Evolutionary conservation across 2,113 vertebrate genomes (phyloP).

Genomic region (Saccopteryx leptura): DNA sequence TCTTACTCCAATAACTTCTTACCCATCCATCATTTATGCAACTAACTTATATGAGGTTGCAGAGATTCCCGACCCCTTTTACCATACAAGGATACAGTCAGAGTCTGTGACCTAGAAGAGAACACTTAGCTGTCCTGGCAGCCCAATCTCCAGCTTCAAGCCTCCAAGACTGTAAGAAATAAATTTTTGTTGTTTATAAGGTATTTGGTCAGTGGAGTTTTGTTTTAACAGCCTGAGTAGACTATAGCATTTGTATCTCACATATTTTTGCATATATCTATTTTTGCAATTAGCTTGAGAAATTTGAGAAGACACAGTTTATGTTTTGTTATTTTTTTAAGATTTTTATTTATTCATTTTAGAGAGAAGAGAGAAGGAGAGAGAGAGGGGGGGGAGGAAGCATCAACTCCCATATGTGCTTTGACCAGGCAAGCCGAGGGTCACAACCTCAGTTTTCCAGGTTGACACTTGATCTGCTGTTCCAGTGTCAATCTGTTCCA

Average conservation of each 20-base stretch:
- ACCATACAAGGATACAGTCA: neutral
- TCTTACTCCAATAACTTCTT: neutral
- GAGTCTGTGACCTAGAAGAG: neutral
- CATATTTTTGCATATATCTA: neutral
- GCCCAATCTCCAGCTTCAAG: neutral
- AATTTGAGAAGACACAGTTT: neutral
- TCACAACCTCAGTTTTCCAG: no score
- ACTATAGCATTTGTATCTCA: neutral
- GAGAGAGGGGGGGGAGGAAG: no score
- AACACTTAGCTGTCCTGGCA: neutral
- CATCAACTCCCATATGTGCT: no score
- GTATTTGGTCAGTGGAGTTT: neutral
- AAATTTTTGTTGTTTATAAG: conserved; percentile 12
- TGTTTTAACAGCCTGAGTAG: neutral
- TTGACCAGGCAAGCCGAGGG: no score
- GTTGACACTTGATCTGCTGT: no score
- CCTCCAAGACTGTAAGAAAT: neutral
- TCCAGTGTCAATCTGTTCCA: no score
- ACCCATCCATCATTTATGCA: neutral
- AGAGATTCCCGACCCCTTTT: neutral
- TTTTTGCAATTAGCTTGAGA: neutral
- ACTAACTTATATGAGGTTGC: neutral
- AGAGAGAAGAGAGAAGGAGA: no score
- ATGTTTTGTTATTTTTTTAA: no score
- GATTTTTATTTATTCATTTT: no score